Evolutionary conservation across 2,113 vertebrate genomes (phyloP).

Genomic region (Ammodytes marinus): DNA sequence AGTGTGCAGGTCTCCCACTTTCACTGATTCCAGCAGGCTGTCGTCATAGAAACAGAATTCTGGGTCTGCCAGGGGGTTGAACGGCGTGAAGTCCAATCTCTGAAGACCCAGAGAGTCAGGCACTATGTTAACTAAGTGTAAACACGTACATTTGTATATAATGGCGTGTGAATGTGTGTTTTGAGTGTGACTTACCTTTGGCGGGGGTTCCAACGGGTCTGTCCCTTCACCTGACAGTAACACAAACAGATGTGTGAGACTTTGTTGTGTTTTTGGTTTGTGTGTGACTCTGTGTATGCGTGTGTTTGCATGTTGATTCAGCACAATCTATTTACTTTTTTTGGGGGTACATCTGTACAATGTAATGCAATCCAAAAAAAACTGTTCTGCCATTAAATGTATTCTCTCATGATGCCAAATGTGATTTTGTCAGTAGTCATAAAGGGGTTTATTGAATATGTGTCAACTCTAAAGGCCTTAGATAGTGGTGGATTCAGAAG

Average conservation of each 20-base stretch:
- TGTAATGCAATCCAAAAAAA: not conserved
- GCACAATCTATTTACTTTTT: not conserved
- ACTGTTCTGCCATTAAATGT: not conserved
- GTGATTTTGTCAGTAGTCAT: not conserved
- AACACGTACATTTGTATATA: not conserved
- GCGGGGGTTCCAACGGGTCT: conserved; percentile 85
- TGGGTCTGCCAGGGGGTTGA: conserved; percentile 90
- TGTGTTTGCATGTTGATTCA: not conserved
- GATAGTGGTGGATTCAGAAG: not conserved
- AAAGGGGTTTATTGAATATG: not conserved
- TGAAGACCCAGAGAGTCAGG: conserved; percentile 49
- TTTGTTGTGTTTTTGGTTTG: not conserved
- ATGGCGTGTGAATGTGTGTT: not conserved
- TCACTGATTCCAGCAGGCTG: conserved; percentile 89
- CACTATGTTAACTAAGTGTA: not conserved
- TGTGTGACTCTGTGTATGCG: too few relatives aligned
- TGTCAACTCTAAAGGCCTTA: not conserved
- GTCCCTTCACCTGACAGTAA: conserved; percentile 86
- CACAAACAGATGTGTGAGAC: conserved; percentile 1
- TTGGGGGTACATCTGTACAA: not conserved
- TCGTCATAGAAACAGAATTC: conserved; percentile 92
- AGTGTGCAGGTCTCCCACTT: conserved; percentile 85
- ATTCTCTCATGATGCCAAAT: not conserved
- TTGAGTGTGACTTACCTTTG: conserved; percentile 80
- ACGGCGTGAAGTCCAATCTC: conserved; percentile 90